These are phyloP conservation scores for Cuniculus paca DNA, from an alignment of 2,797 vertebrate genomes.

Conservation along the genomic window DNA sequence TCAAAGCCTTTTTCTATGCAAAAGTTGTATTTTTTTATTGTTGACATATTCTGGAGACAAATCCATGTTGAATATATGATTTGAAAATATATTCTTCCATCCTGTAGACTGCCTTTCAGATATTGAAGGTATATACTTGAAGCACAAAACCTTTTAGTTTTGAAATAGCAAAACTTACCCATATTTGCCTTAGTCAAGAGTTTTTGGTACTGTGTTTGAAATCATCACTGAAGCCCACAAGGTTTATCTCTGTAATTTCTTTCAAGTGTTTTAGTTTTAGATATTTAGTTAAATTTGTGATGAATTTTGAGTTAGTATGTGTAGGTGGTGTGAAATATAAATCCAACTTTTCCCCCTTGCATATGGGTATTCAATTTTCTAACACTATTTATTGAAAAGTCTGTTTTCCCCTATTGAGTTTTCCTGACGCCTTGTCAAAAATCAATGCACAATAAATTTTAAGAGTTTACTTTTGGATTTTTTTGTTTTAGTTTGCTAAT, in stretches of 20 bases:
- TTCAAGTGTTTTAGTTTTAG: neutral
- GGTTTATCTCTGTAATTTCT: neutral
- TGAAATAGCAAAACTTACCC: neutral
- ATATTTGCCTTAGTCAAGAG: neutral
- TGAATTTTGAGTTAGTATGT: neutral
- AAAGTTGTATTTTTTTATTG: neutral
- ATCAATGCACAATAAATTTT: neutral
- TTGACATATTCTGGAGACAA: neutral
- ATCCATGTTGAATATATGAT: neutral
- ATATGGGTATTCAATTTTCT: neutral
- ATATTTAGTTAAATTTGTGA: neutral
- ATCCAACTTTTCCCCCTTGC: accelerated
- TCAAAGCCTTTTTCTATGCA: neutral
- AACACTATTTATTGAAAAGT: neutral
- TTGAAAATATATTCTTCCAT: neutral
- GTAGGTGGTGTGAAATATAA: neutral
- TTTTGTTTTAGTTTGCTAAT: neutral
- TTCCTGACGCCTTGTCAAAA: neutral
- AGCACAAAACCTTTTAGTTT: neutral
- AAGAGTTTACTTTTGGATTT: neutral
- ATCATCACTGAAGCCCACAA: neutral
- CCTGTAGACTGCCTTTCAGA: neutral
- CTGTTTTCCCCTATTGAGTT: neutral
- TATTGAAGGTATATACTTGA: neutral
- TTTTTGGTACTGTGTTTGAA: neutral